A percentile compares a stretch with the other conserved stretches of the same genome.
phyloP scores from a whole-genome alignment of 2,888 invertebrate genomes.

The Galeruca laticollis region DNA sequence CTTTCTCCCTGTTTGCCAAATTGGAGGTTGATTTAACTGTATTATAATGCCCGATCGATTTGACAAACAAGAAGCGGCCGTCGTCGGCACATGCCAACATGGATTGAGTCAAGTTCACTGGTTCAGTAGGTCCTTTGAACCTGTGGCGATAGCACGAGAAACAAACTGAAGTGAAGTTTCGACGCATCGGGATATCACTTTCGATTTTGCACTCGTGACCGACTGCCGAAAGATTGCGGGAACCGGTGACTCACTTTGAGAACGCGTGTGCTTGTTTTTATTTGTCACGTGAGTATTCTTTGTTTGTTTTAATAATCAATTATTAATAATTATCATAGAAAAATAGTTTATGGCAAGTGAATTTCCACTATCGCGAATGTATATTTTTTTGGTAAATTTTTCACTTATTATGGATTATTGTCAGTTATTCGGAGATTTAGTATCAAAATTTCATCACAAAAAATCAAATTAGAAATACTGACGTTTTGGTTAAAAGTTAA shows the following conservation, averaged over 20 bases:
- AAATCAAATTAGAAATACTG: no score
- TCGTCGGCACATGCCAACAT: constrained; percentile 44
- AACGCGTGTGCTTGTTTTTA: constrained; percentile 16
- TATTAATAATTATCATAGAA: background rate
- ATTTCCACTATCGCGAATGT: no score
- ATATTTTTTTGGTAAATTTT: no score
- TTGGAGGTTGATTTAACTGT: constrained; percentile 8
- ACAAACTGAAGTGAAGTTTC: constrained; percentile 20
- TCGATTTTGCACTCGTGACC: constrained; percentile 22
- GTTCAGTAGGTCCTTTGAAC: constrained; percentile 56
- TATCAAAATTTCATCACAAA: no score
- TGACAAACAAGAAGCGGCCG: constrained; percentile 44
- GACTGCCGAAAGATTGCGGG: constrained; percentile 9
- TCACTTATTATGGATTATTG: no score
- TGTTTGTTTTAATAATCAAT: background rate
- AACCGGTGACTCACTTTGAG: constrained; percentile 16
- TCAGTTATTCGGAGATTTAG: no score
- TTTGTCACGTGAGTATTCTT: constrained; percentile 16
- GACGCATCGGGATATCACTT: constrained; percentile 16
- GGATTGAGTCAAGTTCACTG: constrained; percentile 53
- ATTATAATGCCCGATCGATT: constrained; percentile 45
- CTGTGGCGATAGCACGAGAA: constrained; percentile 33
- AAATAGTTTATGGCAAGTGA: background rate
- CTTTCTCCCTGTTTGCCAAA: background rate
- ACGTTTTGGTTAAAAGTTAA: no score